Evolutionary conservation across 1,140 invertebrate species (phyloP), one percentile per base, ranked within the genome.

Genomic region (Paracyclopina nana): DNA sequence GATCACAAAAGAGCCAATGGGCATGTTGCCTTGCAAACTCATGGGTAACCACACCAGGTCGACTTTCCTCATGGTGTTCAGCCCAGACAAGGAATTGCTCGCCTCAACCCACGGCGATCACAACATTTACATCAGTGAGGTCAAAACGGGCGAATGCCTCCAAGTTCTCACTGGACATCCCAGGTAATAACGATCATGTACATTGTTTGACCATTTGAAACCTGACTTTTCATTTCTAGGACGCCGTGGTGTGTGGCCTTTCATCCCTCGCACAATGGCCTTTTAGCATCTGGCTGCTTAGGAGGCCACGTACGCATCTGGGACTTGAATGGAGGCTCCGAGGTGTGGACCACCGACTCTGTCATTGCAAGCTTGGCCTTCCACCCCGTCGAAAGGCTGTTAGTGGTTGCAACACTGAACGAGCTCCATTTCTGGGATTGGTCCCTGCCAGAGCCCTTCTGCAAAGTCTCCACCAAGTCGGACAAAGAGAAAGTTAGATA

Each of bases 41-140:
- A 25, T 16, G n/a, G 20, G 20, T n/a, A 16, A 24, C n/a, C 30
- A 24, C 45, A 48, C 45, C 25, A 50, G 28, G 38, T 40, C 30
- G 4, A 27, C 50, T 18, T 52, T 44, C 25, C 20, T 52, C 16
- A 43, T 38, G 24, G 50, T 52, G n/a, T 52, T 52, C 14, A 45
- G 38, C 8, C 31, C 50, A 6, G 50, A 52, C 57, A 82, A 82
- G 40, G 77, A 74, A 12, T 80, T 78, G 66, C 74, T 88, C 27
- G 85, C 84, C 38, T 88, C 83, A 4, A 83, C 82, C 1, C 84
- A 90, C 70, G 83, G 84, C 24, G 85, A 91, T 64, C 84, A 88
- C 60, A 80, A 81, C 62, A 78, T 91, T n/a, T 84, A 87, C 62
- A 77, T 91, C 11, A 82, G 77, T 41, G 80, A 88, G 59, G 62